phyloP scores from a whole-genome alignment of 2,797 vertebrate species.

The Sebastiscus tertius region DNA sequence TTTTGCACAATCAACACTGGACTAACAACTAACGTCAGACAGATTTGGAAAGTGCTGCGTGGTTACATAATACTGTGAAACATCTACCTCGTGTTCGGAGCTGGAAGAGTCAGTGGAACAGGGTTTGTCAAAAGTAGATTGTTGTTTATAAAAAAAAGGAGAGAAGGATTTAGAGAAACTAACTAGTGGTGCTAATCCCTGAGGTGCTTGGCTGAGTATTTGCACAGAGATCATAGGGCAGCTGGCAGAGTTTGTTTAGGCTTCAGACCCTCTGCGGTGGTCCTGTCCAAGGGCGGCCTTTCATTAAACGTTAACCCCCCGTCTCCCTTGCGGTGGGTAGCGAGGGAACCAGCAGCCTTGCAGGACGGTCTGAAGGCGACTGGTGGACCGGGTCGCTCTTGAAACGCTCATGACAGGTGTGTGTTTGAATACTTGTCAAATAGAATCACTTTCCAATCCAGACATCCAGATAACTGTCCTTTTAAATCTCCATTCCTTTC shows the following conservation, averaged over 20 bases:
- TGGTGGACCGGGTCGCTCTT: conserved; percentile 15
- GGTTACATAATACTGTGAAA: conserved; percentile 63
- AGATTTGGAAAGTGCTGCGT: conserved; percentile 35
- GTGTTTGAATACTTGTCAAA: conserved; percentile 29
- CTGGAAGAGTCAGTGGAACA: conserved; percentile 38
- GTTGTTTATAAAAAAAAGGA: conserved; percentile 32
- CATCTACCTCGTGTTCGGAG: conserved; percentile 45
- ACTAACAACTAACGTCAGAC: conserved; percentile 25
- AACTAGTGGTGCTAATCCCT: conserved; percentile 52
- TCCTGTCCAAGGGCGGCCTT: conserved; percentile 63
- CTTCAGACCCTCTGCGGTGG: conserved; percentile 58
- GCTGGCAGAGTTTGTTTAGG: conserved; percentile 76
- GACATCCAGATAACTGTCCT: conserved; percentile 22
- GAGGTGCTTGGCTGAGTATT: conserved; percentile 59
- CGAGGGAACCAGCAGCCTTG: conserved; percentile 8
- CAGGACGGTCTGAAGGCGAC: conserved; percentile 32
- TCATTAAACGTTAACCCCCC: conserved; percentile 67
- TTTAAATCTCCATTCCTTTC: conserved; percentile 19
- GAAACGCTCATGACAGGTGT: conserved; percentile 47
- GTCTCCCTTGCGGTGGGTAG: conserved; percentile 36
- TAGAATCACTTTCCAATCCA: not conserved
- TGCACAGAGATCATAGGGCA: conserved; percentile 73
- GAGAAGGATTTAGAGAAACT: conserved; percentile 27
- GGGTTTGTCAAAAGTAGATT: conserved; percentile 45
- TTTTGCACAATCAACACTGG: conserved; percentile 3